Percentiles rank a stretch among this genome's conserved stretches.
These are phyloP conservation scores for Lepisosteus osseus DNA, from an alignment of 2,113 vertebrate genomes.

Conservation along the genomic window DNA sequence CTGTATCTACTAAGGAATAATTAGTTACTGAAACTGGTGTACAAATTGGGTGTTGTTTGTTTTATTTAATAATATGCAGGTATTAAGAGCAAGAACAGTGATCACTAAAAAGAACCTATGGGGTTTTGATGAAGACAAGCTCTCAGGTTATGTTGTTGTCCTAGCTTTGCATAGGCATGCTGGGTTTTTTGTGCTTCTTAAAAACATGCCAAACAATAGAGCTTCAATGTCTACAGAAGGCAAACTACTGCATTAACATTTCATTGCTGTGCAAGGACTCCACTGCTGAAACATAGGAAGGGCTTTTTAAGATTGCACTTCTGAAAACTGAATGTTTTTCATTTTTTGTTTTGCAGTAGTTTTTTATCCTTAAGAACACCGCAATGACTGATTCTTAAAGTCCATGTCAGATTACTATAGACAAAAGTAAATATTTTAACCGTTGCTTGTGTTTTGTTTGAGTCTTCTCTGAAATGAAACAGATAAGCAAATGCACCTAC, in stretches of 20 bases:
- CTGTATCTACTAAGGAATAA: too few species aligned
- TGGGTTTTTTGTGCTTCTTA: slow-evolving; percentile 25
- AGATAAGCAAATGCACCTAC: too few species aligned
- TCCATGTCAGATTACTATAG: too few species aligned
- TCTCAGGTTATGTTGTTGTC: slow-evolving; percentile 57
- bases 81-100: slow-evolving; percentile 15
- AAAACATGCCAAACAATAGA: slow-evolving; percentile 57
- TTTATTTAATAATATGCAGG: slow-evolving; percentile 28
- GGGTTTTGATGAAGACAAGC: slow-evolving; percentile 29
- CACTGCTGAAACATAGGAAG: background rate
- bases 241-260: slow-evolving; percentile 9
- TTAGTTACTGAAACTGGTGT: too few species aligned
- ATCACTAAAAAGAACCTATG: too few species aligned
- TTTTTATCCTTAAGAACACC: too few species aligned
- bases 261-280: background rate
- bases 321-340: background rate
- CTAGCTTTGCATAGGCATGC: slow-evolving; percentile 26
- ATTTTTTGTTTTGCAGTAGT: background rate
- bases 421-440: too few species aligned
- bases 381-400: too few species aligned
- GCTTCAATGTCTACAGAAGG: slow-evolving; percentile 32
- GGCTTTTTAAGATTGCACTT: background rate
- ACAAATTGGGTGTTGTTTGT: background rate
- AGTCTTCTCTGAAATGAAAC: background rate
- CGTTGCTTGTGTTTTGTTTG: too few species aligned